Percentiles rank a stretch among this genome's conserved stretches.
phyloP scores from a whole-genome alignment of 1,140 invertebrate species.

The Calliopsis andreniformis region DNA sequence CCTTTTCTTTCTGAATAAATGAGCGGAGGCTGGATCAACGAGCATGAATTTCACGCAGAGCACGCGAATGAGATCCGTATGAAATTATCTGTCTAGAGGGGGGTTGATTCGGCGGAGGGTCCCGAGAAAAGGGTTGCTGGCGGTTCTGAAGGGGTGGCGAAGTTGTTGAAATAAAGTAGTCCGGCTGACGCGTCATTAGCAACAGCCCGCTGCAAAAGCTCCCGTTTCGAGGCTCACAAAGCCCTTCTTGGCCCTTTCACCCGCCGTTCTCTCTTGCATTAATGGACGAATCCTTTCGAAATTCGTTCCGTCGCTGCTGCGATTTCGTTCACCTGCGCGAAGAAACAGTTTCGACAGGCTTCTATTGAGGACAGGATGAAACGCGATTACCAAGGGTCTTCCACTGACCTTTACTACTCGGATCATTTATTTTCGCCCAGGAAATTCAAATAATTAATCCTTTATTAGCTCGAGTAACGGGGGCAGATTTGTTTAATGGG shows the following conservation, averaged over 20 bases:
- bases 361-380: slow-evolving; percentile 14
- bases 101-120: slow-evolving; percentile 2
- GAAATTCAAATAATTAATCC: slow-evolving; percentile 47
- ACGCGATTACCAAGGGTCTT: slow-evolving; percentile 36
- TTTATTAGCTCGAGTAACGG: slow-evolving; percentile 34
- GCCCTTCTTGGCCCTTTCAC: slow-evolving; percentile 6
- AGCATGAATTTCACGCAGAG: slow-evolving; percentile 45
- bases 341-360: slow-evolving; percentile 17
- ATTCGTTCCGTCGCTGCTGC: slow-evolving; percentile 26
- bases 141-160: slow-evolving; percentile 13
- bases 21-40: slow-evolving; percentile 23
- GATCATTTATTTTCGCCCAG: slow-evolving; percentile 42
- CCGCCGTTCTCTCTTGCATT: background rate
- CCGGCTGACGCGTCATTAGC: slow-evolving; percentile 43
- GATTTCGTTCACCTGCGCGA: slow-evolving; percentile 31
- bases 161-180: slow-evolving; percentile 50
- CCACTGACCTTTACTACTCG: background rate
- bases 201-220: background rate
- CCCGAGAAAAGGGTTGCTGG: slow-evolving; percentile 13
- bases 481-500: background rate
- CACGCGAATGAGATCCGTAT: slow-evolving; percentile 45
- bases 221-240: slow-evolving; percentile 13
- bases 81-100: slow-evolving; percentile 55
- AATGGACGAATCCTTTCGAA: slow-evolving; percentile 37
- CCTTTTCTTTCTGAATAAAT: slow-evolving; percentile 45